Percentiles rank a stretch among this genome's conserved stretches.
Conservation (phyloP, 2,888 invertebrate species). For the Diabrotica balteata region DNA sequence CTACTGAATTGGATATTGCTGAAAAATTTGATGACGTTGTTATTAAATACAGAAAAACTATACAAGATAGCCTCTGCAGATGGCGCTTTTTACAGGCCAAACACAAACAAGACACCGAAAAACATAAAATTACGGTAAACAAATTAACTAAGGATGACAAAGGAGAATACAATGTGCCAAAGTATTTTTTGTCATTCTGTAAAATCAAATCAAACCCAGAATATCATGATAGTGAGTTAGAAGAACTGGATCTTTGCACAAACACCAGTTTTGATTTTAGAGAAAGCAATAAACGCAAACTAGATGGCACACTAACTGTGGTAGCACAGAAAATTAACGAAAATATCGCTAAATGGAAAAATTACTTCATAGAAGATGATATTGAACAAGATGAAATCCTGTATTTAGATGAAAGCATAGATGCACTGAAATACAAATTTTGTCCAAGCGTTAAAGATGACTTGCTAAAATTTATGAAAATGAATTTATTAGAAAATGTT, state of each 20-base stretch:
- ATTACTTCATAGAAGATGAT: not conserved
- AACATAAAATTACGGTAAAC: constrained; percentile 19
- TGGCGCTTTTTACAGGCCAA: constrained; percentile 34
- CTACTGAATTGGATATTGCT: constrained; percentile 33
- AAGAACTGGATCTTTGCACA: constrained; percentile 33
- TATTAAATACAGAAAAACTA: constrained; percentile 14
- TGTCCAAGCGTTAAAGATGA: not conserved
- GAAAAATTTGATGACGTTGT: constrained; percentile 37
- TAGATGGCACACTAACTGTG: not conserved
- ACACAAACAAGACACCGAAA: constrained; percentile 17
- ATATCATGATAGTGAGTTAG: constrained; percentile 18
- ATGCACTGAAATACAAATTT: constrained; percentile 1
- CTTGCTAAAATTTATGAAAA: not conserved
- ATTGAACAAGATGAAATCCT: constrained; percentile 11
- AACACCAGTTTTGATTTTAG: constrained; percentile 28
- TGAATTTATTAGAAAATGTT: not conserved
- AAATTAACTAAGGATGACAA: constrained; percentile 14
- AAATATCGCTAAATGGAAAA: constrained; percentile 5
- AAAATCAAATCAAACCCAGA: constrained; percentile 28
- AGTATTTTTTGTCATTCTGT: constrained; percentile 36
- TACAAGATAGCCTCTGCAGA: constrained; percentile 9
- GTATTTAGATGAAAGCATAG: not conserved
- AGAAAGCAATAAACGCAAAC: not conserved
- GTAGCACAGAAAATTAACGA: not conserved
- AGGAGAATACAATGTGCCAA: constrained; percentile 25